phyloP scores from a whole-genome alignment of 2,888 invertebrate species.

The Andrena flavipes region DNA sequence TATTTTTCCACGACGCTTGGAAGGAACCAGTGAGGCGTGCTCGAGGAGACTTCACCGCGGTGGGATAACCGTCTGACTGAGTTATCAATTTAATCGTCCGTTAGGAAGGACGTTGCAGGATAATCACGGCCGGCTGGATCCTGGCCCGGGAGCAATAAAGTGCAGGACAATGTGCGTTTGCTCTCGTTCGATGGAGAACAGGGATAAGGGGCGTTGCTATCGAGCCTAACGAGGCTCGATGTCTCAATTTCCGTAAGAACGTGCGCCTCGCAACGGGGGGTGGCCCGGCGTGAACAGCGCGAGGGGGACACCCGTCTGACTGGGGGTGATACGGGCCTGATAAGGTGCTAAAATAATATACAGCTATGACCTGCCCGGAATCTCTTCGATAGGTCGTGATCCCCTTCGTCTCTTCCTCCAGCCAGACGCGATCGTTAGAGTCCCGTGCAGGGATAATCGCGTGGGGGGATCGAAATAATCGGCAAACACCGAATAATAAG shows the following conservation, averaged over 20 bases:
- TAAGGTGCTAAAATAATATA: slow-evolving; percentile 80
- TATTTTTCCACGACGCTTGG: too few species aligned
- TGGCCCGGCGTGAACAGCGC: slow-evolving; percentile 10
- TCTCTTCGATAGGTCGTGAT: slow-evolving; percentile 44
- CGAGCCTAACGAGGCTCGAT: slow-evolving; percentile 79
- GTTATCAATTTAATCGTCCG: slow-evolving; percentile 59
- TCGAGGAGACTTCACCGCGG: not conserved
- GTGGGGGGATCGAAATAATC: slow-evolving; percentile 29
- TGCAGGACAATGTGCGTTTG: slow-evolving; percentile 58
- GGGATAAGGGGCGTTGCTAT: slow-evolving; percentile 61
- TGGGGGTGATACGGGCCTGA: slow-evolving; percentile 75
- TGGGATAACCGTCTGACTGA: slow-evolving; percentile 18
- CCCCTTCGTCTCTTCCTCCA: slow-evolving; percentile 20
- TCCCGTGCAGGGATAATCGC: slow-evolving; percentile 11
- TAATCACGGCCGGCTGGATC: slow-evolving; percentile 33
- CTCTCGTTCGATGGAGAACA: slow-evolving; percentile 44
- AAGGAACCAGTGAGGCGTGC: not conserved
- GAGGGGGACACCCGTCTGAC: slow-evolving; percentile 37
- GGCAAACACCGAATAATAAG: slow-evolving; percentile 28
- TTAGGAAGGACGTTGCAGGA: slow-evolving; percentile 37
- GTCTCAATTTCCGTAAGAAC: slow-evolving; percentile 83
- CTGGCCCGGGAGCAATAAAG: slow-evolving; percentile 54
- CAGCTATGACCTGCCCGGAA: slow-evolving; percentile 41
- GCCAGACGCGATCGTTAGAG: slow-evolving; percentile 16
- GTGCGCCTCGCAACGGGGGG: slow-evolving; percentile 69